Conservation (phyloP, 2,113 vertebrate species). For the Cynoglossus semilaevis region DNA sequence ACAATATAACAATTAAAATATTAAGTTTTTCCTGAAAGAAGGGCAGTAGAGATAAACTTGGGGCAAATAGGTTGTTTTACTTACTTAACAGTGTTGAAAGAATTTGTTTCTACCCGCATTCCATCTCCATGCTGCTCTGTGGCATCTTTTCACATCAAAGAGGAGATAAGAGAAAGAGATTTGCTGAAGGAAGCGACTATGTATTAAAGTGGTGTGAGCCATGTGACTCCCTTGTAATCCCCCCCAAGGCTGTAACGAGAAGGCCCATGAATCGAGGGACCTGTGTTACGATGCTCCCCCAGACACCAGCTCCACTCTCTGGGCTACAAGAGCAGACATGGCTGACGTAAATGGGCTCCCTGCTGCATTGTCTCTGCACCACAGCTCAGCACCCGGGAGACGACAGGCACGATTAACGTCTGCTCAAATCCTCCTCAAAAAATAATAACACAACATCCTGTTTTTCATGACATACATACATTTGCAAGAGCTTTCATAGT, state of each 20-base stretch:
- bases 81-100: conserved; percentile 4
- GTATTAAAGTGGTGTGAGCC: conserved; percentile 20
- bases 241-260: conserved; percentile 27
- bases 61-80: too few species aligned
- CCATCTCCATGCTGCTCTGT: conserved; percentile 2
- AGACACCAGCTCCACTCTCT: conserved; percentile 51
- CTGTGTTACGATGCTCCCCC: conserved; percentile 32
- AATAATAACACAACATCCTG: conserved; percentile 43
- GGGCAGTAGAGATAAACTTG: too few species aligned
- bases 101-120: too few species aligned
- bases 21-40: too few species aligned
- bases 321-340: conserved; percentile 56
- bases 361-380: conserved; percentile 53
- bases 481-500: conserved; percentile 10
- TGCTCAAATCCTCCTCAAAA: conserved; percentile 38
- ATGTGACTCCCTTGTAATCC: conserved; percentile 51
- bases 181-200: conserved; percentile 30
- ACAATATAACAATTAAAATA: too few species aligned
- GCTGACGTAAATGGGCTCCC: conserved; percentile 75
- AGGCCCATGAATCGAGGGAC: conserved; percentile 59
- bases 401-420: conserved; percentile 31
- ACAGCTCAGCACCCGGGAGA: conserved; percentile 45
- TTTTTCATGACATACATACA: conserved; percentile 12
- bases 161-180: conserved; percentile 12
- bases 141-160: conserved; percentile 13